phyloP scores from a whole-genome alignment of 2,113 vertebrate genomes.

The Sinocyclocheilus rhinocerous region DNA sequence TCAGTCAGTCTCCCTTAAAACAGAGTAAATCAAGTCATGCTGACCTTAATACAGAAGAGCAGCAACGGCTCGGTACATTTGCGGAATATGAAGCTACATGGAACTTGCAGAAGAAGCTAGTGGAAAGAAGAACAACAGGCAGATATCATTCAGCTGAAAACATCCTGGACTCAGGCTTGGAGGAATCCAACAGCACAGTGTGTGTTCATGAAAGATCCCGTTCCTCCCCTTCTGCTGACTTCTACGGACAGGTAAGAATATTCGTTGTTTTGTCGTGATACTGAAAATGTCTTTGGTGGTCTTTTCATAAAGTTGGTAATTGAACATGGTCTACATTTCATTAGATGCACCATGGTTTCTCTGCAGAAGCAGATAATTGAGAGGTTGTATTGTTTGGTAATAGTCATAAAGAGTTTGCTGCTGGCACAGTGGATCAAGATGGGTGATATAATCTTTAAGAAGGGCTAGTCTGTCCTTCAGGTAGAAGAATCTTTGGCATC shows the following conservation, averaged over 20 bases:
- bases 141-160: constrained; percentile 89
- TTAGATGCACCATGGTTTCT: neutral
- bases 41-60: constrained; percentile 62
- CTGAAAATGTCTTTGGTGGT: constrained; percentile 51
- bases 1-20: constrained; percentile 50
- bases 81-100: constrained; percentile 92
- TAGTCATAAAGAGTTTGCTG: neutral
- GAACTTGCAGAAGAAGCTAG: constrained; percentile 79
- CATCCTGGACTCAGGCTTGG: constrained; percentile 81
- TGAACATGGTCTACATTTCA: neutral
- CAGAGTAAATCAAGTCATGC: constrained; percentile 23
- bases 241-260: constrained; percentile 79
- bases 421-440: neutral
- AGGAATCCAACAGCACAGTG: constrained; percentile 68
- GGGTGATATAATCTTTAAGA: constrained; percentile 43
- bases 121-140: constrained; percentile 78
- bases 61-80: constrained; percentile 83
- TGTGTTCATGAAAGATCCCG: constrained; percentile 85
- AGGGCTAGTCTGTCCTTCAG: constrained; percentile 52
- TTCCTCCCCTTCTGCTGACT: constrained; percentile 89
- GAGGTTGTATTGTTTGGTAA: neutral
- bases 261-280: neutral
- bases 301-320: neutral
- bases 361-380: neutral
- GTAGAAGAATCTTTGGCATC: neutral